Evolutionary conservation across 2,113 vertebrate species (phyloP), one percentile per base, ranked within the genome.

Genomic region (Candoia aspera): DNA sequence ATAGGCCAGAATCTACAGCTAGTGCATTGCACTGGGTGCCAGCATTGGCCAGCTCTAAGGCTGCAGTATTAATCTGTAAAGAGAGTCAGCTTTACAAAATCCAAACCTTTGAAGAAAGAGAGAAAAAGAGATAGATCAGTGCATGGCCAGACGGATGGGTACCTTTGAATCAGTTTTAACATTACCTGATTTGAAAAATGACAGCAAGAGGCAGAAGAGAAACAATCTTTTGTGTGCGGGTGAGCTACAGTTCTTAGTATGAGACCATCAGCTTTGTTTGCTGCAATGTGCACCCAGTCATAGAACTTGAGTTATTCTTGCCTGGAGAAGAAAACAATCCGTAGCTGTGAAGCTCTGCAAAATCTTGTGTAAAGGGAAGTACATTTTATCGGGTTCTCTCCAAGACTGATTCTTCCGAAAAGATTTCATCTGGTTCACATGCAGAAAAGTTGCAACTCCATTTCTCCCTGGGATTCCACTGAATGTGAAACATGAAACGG

Each of bases 401-500:
- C 64, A 73, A 64, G 93, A 92, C 42, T 94, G 95, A 94, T 96
- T 96, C 94, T 94, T 88, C 64, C 88, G 58, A 93, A 95, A 95
- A 95, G 92, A 11, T 94, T 96, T 94, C 90, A 95, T 95, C 93
- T 93, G 55, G 55, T 21, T 94, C 93, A 94, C 91, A 92, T 92
- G 93, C 84, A 92, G 42, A 33, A 24, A 37, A 42, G 94, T 21
- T 95, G 93, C 90, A 91, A 88, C 92, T 96, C 86, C 87, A 23
- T 94, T 95, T 94, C 93, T 95, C 94, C 91, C 92, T 88, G 94
- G 94, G 92, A 93, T 92, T 95, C 58, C 93, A 85, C 85, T 86
- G 10, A 11, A 88, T 90, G 93, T 94, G 91, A 95, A 95, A 91
- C 64, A 93, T 93, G 92, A 95, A 95, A 96, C 90, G 94, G 92